Evolutionary conservation across 2,888 invertebrate genomes (phyloP).

Genomic region (Lepidochitona cinerea): DNA sequence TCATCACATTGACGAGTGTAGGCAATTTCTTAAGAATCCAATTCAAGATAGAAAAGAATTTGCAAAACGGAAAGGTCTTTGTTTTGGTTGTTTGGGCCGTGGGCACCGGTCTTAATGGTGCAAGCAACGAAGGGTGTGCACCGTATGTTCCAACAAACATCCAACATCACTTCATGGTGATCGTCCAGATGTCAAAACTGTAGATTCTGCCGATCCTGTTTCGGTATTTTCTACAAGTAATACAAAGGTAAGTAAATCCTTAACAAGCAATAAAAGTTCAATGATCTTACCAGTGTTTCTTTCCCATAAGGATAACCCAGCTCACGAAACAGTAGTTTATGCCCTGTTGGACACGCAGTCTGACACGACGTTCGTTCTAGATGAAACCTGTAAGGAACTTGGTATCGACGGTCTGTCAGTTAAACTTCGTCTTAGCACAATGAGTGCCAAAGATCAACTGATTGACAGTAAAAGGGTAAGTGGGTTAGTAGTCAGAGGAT

Average conservation of each 20-base stretch:
- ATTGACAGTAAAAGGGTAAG: constrained; percentile 9
- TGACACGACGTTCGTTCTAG: constrained; percentile 34
- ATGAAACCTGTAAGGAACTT: constrained; percentile 17
- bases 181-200: too few species aligned
- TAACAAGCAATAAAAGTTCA: constrained; percentile 22
- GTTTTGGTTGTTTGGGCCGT: constrained; percentile 23
- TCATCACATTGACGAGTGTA: constrained; percentile 12
- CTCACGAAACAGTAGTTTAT: constrained; percentile 29
- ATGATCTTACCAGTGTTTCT: constrained; percentile 28
- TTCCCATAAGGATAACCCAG: constrained; percentile 19
- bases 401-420: constrained; percentile 13
- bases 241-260: too few species aligned
- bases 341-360: constrained; percentile 37
- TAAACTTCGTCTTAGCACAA: constrained; percentile 29
- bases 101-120: constrained; percentile 26
- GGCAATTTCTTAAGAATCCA: neutral
- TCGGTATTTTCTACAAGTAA: too few species aligned
- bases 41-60: constrained; percentile 9
- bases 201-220: too few species aligned
- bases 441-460: constrained; percentile 14
- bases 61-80: constrained; percentile 15
- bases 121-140: constrained; percentile 10
- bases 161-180: constrained; percentile 23
- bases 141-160: constrained; percentile 14
- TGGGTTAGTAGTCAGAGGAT: constrained; percentile 26